phyloP scores from a whole-genome alignment of 2,888 invertebrate genomes.

The Cremastinae sp. region DNA sequence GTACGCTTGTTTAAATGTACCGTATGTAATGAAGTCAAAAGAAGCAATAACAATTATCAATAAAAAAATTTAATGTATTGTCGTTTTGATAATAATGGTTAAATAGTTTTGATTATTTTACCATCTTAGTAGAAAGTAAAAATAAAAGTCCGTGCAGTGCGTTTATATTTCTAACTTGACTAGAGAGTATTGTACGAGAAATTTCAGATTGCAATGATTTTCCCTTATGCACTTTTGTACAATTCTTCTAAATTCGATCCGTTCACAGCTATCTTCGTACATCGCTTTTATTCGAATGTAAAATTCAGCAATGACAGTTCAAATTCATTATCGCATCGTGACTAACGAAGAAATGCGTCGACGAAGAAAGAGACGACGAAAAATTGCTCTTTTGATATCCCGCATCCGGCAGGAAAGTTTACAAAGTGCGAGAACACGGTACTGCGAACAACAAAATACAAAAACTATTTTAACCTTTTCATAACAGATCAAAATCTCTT shows the following conservation, averaged over 20 bases:
- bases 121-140: too few relatives aligned
- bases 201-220: neutral
- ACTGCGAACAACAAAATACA: neutral
- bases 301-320: constrained; percentile 10
- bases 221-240: neutral
- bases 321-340: constrained; percentile 7
- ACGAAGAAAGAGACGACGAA: constrained; percentile 22
- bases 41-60: neutral
- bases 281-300: neutral
- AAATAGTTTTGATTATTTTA: too few relatives aligned
- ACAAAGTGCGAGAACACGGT: constrained; percentile 45
- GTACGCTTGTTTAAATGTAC: constrained; percentile 1
- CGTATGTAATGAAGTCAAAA: neutral
- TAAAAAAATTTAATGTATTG: too few relatives aligned
- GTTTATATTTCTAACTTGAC: too few relatives aligned
- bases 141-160: too few relatives aligned
- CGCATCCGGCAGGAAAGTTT: constrained; percentile 20
- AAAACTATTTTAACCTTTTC: neutral
- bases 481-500: neutral
- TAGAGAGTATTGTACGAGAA: neutral
- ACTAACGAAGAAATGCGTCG: constrained; percentile 8
- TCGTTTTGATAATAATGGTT: too few relatives aligned
- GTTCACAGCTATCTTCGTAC: constrained; percentile 21
- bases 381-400: constrained; percentile 7
- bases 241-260: neutral